Conservation (phyloP, 2,113 vertebrate species). For the Condylura cristata region DNA sequence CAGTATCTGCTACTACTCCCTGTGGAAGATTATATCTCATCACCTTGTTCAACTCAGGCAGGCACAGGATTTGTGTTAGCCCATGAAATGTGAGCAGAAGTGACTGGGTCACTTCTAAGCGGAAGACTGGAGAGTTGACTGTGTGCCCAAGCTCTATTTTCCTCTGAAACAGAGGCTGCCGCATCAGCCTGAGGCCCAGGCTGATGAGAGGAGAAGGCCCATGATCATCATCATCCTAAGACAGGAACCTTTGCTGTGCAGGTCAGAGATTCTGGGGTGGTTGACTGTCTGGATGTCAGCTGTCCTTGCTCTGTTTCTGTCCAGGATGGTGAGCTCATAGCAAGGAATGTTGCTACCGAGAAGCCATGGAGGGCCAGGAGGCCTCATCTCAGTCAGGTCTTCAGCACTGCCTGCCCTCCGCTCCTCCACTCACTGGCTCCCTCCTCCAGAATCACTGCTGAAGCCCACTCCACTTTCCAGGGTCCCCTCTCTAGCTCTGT, state of each 20-base stretch:
- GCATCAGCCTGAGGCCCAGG: accelerated
- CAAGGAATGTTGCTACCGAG: neutral
- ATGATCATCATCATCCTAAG: accelerated
- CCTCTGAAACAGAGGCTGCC: neutral
- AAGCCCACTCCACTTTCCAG: neutral
- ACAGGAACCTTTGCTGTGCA: neutral
- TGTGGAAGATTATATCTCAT: neutral
- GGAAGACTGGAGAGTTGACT: neutral
- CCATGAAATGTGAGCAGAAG: neutral
- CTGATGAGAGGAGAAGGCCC: neutral
- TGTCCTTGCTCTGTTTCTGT: neutral
- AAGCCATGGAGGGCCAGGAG: accelerated
- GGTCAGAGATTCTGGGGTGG: neutral
- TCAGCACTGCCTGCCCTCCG: neutral
- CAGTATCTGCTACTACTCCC: neutral
- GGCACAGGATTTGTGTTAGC: neutral
- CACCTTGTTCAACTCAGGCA: neutral
- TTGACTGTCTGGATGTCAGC: neutral
- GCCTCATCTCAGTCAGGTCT: neutral
- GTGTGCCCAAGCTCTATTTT: neutral
- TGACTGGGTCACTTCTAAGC: neutral
- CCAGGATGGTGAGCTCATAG: neutral
- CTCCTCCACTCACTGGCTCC: neutral
- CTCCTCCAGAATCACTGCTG: neutral
- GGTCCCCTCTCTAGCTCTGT: neutral